These are phyloP conservation scores for Zaprionus lachaisei DNA, from an alignment of 1,140 invertebrate species.

Conservation along the genomic window DNA sequence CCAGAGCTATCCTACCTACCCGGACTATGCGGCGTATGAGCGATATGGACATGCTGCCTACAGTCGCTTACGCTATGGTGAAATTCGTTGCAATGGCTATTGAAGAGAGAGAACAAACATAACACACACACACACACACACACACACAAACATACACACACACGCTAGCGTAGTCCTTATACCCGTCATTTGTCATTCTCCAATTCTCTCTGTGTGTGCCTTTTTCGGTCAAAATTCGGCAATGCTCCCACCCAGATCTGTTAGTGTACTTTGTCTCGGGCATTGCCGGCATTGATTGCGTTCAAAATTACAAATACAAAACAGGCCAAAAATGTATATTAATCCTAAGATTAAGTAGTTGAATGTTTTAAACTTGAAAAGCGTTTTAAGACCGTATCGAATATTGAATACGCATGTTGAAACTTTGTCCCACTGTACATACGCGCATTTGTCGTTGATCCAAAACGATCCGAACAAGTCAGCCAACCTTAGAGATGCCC, in stretches of 20 bases:
- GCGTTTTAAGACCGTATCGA: conserved; percentile 47
- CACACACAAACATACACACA: neutral
- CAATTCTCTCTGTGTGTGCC: conserved; percentile 81
- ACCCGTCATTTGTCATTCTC: conserved; percentile 71
- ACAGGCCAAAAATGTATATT: conserved; percentile 74
- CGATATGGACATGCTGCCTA: conserved; percentile 68
- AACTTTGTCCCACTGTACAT: conserved; percentile 73
- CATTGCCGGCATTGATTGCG: conserved; percentile 60
- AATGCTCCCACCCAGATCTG: conserved; percentile 52
- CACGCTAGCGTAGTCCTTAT: conserved; percentile 51
- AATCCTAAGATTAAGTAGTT: conserved; percentile 69
- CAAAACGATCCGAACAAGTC: neutral
- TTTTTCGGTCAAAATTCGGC: conserved; percentile 79
- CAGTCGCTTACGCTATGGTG: conserved; percentile 60
- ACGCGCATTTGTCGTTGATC: conserved; percentile 35
- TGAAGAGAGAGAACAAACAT: conserved; percentile 20
- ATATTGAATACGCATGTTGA: conserved; percentile 21
- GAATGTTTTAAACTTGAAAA: conserved; percentile 72
- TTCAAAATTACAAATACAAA: conserved; percentile 61
- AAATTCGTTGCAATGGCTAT: conserved; percentile 77
- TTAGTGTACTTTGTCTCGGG: conserved; percentile 44
- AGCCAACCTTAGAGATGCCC: neutral
- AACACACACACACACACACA: neutral
- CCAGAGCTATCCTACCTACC: conserved; percentile 49
- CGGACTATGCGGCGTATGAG: conserved; percentile 79